These are phyloP conservation scores for Ricordea florida DNA, from an alignment of 92 coral and sea anemone genomes.

Conservation along the genomic window DNA sequence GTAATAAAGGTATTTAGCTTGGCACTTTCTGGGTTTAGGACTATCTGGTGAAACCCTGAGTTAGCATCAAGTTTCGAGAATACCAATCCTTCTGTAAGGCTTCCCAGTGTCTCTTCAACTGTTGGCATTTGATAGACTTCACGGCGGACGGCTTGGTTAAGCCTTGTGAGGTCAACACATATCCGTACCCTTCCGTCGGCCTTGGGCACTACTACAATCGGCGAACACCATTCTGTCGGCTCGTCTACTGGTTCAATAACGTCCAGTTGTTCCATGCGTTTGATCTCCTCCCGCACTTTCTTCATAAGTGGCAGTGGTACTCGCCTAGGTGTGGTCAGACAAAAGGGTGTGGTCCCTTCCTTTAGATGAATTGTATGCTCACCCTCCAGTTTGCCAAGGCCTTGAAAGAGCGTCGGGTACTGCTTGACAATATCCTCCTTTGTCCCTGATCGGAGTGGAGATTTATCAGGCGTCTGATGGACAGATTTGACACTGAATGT, in stretches of 20 bases:
- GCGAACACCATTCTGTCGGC: conserved; percentile 53
- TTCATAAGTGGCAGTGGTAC: conserved; percentile 26
- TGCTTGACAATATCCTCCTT: conserved; percentile 30
- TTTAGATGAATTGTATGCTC: conserved; percentile 37
- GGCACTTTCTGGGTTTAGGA: no score
- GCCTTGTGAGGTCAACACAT: conserved; percentile 47
- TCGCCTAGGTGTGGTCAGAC: conserved; percentile 44
- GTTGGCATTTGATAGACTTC: no score
- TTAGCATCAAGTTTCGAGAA: no score
- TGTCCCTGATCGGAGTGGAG: no score
- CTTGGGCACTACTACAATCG: conserved; percentile 55
- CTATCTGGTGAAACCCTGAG: no score
- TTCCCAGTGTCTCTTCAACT: conserved; percentile 61
- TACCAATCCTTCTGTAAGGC: conserved; percentile 41
- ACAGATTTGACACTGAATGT: no score
- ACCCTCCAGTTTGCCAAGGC: conserved; percentile 43
- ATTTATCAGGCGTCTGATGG: no score
- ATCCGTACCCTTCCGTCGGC: conserved; percentile 27
- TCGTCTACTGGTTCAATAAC: conserved; percentile 43
- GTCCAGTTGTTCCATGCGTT: conserved; percentile 16
- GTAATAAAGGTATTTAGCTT: no score
- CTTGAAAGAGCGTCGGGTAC: conserved; percentile 52
- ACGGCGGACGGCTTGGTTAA: conserved; percentile 45
- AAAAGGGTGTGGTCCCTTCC: conserved; percentile 38
- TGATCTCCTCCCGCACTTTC: conserved; percentile 28